phyloP scores from a whole-genome alignment of 2,113 vertebrate genomes.

The Apus apus region DNA sequence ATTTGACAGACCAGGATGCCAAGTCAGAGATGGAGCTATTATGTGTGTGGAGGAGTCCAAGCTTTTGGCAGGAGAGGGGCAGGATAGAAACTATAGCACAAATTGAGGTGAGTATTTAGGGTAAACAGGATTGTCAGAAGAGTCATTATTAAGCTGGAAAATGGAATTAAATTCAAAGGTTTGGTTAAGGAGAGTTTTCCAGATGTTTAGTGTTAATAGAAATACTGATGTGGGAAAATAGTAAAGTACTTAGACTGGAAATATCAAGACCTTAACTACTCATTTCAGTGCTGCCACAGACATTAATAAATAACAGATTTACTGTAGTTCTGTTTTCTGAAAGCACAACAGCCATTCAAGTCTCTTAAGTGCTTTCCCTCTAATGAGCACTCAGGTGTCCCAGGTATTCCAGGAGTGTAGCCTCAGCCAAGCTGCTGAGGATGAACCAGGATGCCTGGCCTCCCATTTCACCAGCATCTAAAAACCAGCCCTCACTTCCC shows the following conservation, averaged over 20 bases:
- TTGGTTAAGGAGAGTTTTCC: constrained; percentile 19
- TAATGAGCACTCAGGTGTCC: neutral
- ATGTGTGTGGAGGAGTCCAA: neutral
- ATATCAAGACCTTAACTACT: constrained; percentile 12
- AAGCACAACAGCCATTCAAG: neutral
- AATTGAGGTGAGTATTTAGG: neutral
- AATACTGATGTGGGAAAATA: constrained; percentile 29
- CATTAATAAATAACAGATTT: constrained; percentile 32
- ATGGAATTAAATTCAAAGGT: neutral
- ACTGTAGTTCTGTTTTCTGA: neutral
- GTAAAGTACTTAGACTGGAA: neutral
- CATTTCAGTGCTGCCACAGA: neutral
- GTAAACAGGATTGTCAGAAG: neutral
- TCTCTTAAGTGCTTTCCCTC: neutral
- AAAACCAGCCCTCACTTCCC: neutral
- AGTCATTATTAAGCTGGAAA: neutral
- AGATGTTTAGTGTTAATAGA: constrained; percentile 22
- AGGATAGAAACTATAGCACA: neutral
- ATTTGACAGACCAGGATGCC: neutral
- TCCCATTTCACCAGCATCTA: constrained; percentile 43
- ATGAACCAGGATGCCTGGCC: constrained; percentile 44
- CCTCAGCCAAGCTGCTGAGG: neutral
- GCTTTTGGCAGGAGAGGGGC: neutral
- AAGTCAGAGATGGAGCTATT: neutral
- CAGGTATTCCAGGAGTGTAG: neutral